Evolutionary conservation across 2,113 vertebrate species (phyloP).

Genomic region (Apistogramma diplotaenia): DNA sequence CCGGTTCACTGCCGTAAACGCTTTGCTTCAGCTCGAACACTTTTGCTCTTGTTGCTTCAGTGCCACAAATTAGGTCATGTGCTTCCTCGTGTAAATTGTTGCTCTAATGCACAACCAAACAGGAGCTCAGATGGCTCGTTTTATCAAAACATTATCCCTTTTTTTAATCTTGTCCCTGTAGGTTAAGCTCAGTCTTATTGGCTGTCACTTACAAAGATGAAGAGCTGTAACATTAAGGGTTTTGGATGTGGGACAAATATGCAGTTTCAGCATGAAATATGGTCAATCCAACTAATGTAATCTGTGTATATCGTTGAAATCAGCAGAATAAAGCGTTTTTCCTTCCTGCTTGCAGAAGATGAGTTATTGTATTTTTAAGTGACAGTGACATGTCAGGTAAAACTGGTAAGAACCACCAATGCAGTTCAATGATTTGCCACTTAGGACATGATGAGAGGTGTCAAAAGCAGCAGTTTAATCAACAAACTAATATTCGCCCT

Average conservation of each 20-base stretch:
- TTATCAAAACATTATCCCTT: conserved; percentile 15
- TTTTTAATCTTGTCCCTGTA: conserved; percentile 7
- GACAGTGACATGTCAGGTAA: too few species aligned
- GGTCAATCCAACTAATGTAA: conserved; percentile 57
- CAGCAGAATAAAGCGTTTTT: conserved; percentile 17
- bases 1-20: conserved; percentile 43
- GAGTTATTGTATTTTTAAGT: neutral
- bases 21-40: conserved; percentile 30
- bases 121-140: neutral
- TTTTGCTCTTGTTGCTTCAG: conserved; percentile 32
- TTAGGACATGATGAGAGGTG: too few species aligned
- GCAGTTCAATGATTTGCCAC: too few species aligned
- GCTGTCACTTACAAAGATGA: neutral
- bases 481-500: too few species aligned
- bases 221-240: neutral
- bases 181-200: conserved; percentile 12
- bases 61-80: conserved; percentile 8
- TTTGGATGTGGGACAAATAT: conserved; percentile 2
- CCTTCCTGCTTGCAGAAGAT: neutral
- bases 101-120: neutral
- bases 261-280: conserved; percentile 23
- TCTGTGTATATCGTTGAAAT: conserved; percentile 35
- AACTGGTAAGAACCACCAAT: too few species aligned
- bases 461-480: too few species aligned
- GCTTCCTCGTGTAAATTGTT: conserved; percentile 12